Conservation (phyloP, 53 echinoderm and acorn worm species). For the Echinometra lucunter region DNA sequence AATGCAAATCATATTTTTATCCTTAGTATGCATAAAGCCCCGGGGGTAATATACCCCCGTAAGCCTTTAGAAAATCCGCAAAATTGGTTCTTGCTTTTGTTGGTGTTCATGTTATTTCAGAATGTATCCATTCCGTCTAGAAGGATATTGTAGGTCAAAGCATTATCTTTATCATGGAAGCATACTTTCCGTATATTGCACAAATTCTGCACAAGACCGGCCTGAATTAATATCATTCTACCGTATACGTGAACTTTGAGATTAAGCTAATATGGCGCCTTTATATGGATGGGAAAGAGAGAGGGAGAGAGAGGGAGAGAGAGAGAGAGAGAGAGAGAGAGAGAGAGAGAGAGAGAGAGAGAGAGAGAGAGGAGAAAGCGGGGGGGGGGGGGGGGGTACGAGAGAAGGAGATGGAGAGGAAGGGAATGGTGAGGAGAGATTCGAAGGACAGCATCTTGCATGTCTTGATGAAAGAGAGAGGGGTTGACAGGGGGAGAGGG, state of each 20-base stretch:
- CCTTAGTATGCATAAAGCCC: not conserved
- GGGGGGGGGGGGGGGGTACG: not conserved
- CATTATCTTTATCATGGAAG: too few relatives aligned
- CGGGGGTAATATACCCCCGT: not conserved
- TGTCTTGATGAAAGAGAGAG: too few relatives aligned
- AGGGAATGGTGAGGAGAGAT: too few relatives aligned
- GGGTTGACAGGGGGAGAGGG: too few relatives aligned
- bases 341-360: not conserved
- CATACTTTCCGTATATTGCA: too few relatives aligned
- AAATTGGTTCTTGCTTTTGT: not conserved
- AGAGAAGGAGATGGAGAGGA: constrained; percentile 2
- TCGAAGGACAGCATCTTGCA: too few relatives aligned
- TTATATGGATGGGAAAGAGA: not conserved
- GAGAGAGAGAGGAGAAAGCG: not conserved
- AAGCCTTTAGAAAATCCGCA: not conserved
- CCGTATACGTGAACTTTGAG: not conserved
- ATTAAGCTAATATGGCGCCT: not conserved
- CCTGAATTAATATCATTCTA: too few relatives aligned
- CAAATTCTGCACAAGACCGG: not conserved
- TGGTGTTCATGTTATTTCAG: too few relatives aligned
- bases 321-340: not conserved
- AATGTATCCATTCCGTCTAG: too few relatives aligned
- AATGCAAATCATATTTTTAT: not conserved
- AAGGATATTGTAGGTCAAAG: too few relatives aligned
- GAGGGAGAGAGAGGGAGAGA: not conserved